Evolutionary conservation across 2,113 vertebrate genomes (phyloP).

Genomic region (Poeciliopsis turrubarensis): DNA sequence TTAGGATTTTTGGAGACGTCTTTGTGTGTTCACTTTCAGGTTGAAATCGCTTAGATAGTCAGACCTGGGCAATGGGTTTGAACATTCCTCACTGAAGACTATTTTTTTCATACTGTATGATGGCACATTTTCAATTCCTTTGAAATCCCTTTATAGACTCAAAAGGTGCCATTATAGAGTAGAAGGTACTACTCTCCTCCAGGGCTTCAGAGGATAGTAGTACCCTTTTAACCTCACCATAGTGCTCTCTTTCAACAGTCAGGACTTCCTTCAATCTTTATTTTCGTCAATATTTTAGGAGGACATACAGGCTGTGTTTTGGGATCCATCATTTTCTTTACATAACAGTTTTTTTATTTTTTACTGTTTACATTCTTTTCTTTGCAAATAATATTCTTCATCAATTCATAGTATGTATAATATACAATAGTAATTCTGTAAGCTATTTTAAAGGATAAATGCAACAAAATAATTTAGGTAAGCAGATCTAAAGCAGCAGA

Average conservation of each 20-base stretch:
- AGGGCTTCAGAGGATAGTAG: no score
- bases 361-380: not conserved
- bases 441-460: constrained; percentile 8
- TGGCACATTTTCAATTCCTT: no score
- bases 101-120: not conserved
- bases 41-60: no score
- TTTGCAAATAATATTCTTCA: not conserved
- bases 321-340: not conserved
- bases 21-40: no score
- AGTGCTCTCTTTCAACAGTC: no score
- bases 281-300: not conserved
- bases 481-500: not conserved
- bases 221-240: no score
- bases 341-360: not conserved
- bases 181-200: no score
- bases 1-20: no score
- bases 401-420: no score
- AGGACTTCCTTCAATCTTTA: not conserved
- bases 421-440: not conserved
- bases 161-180: no score
- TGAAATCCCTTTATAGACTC: no score
- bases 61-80: not conserved
- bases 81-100: not conserved
- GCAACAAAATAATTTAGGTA: constrained; percentile 35
- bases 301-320: not conserved